These are phyloP conservation scores for Ceratoteleas bidentatus DNA, from an alignment of 1,140 invertebrate species.

Conservation along the genomic window DNA sequence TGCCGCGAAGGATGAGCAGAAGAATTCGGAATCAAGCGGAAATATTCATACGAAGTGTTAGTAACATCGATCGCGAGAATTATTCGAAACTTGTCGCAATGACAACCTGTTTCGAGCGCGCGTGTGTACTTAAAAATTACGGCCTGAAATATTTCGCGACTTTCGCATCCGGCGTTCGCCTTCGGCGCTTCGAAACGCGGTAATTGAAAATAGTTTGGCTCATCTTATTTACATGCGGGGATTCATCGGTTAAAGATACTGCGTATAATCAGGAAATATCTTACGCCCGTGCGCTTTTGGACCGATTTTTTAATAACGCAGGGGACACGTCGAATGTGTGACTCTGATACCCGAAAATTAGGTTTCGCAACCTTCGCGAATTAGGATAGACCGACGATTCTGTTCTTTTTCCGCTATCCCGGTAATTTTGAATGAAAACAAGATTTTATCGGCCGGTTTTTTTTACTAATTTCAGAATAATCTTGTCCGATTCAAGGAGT, in stretches of 20 bases:
- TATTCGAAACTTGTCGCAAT: slow-evolving; percentile 7
- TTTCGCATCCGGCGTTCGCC: neutral
- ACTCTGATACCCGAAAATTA: too few species aligned
- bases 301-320: neutral
- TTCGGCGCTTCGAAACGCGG: slow-evolving; percentile 1
- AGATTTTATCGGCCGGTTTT: neutral
- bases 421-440: neutral
- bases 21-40: slow-evolving; percentile 22
- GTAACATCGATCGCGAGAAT: slow-evolving; percentile 9
- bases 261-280: slow-evolving; percentile 3
- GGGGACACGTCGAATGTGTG: too few species aligned
- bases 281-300: neutral
- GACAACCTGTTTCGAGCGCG: slow-evolving; percentile 7
- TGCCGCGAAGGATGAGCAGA: slow-evolving; percentile 1
- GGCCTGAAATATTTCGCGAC: slow-evolving; percentile 9
- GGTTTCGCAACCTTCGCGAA: too few species aligned
- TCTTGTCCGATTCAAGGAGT: neutral
- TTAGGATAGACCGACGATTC: too few species aligned
- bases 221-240: slow-evolving; percentile 15
- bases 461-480: neutral
- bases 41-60: slow-evolving; percentile 29
- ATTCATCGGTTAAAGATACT: neutral
- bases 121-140: slow-evolving; percentile 6
- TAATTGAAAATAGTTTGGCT: slow-evolving; percentile 16
- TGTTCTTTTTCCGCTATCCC: too few species aligned